Evolutionary conservation across 2,113 vertebrate species (phyloP).

Genomic region (Nothocercus nigrocapillus): DNA sequence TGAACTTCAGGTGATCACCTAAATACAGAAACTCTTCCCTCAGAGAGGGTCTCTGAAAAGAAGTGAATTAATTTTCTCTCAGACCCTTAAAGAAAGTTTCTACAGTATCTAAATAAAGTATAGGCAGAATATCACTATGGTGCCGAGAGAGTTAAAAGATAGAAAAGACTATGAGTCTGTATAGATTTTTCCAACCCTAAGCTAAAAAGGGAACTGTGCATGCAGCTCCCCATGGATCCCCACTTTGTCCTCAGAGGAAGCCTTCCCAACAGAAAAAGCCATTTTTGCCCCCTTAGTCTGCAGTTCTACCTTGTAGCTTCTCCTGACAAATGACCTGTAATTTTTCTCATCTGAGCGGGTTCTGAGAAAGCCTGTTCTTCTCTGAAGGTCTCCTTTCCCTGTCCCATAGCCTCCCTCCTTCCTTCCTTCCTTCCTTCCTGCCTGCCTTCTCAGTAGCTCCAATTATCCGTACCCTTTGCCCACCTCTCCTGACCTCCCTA

Average conservation of each 20-base stretch:
- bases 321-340: neutral
- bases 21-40: neutral
- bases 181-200: too few relatives aligned
- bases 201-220: too few relatives aligned
- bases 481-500: neutral
- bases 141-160: neutral
- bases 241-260: neutral
- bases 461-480: fast-evolving
- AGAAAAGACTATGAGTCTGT: neutral
- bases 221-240: neutral
- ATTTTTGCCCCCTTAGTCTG: neutral
- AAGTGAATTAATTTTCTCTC: neutral
- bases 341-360: neutral
- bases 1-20: neutral
- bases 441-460: neutral
- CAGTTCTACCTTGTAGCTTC: neutral
- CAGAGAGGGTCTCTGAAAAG: fast-evolving
- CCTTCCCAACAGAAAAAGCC: neutral
- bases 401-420: neutral
- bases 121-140: fast-evolving
- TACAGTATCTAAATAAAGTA: neutral
- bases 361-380: too few relatives aligned
- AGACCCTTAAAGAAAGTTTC: neutral
- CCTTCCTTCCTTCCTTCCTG: neutral
- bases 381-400: neutral